These are phyloP conservation scores for Eremophila alpestris DNA, from an alignment of 2,797 vertebrate species.

Conservation along the genomic window DNA sequence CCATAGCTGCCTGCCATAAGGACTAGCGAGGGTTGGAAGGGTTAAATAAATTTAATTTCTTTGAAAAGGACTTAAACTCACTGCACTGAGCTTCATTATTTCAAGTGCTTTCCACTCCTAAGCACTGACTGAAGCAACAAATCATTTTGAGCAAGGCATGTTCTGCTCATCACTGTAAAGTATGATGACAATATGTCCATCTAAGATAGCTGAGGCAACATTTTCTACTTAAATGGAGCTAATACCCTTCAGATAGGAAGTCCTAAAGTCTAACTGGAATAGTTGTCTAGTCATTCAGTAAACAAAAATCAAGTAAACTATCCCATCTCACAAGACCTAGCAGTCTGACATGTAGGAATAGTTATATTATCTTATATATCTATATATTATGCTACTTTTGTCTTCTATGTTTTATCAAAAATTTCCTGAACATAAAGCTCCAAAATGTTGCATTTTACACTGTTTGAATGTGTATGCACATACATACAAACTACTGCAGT, in stretches of 20 bases:
- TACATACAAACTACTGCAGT: accelerated
- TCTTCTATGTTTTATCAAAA: background rate
- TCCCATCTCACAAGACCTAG: too few species aligned
- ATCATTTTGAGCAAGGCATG: background rate
- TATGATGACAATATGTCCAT: background rate
- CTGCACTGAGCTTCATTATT: background rate
- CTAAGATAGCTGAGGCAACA: background rate
- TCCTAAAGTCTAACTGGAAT: background rate
- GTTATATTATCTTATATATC: accelerated
- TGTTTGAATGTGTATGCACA: background rate
- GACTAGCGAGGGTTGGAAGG: background rate
- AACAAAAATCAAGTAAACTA: background rate
- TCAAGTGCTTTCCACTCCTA: background rate
- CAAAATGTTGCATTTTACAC: background rate
- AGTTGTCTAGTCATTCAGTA: background rate
- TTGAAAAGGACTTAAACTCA: background rate
- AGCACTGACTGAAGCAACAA: background rate
- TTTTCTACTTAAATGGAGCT: background rate
- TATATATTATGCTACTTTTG: background rate
- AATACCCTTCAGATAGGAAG: background rate
- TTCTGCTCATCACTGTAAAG: background rate
- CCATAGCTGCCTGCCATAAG: accelerated
- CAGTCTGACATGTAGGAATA: background rate
- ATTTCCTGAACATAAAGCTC: background rate
- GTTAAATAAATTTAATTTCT: background rate